phyloP scores from a whole-genome alignment of 2,113 vertebrate genomes.

The Zapus hudsonius region DNA sequence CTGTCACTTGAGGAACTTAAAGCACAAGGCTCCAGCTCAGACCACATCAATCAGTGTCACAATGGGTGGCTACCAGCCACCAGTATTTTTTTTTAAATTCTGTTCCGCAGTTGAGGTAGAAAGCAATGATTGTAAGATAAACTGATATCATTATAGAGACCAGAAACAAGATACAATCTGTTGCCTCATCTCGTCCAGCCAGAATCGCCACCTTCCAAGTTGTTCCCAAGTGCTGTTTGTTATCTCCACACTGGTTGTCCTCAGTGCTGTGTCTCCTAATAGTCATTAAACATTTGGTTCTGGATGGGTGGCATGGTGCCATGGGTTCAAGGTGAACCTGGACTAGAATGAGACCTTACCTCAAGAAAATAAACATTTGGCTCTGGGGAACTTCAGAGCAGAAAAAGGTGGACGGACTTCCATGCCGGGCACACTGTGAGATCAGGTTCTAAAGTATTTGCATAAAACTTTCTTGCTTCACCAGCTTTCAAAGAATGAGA shows the following conservation, averaged over 20 bases:
- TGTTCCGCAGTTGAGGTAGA: neutral
- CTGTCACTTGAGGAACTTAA: neutral
- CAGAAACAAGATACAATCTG: neutral
- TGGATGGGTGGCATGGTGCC: too few species aligned
- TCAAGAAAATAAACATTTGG: neutral
- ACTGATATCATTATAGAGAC: neutral
- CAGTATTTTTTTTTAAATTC: neutral
- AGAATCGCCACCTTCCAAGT: neutral
- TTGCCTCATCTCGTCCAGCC: neutral
- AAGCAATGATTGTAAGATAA: neutral
- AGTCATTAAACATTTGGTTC: neutral
- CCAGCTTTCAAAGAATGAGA: neutral
- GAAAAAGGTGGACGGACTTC: neutral
- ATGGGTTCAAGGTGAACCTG: too few species aligned
- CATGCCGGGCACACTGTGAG: neutral
- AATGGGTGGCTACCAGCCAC: neutral
- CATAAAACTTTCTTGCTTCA: neutral
- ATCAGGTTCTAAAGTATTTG: neutral
- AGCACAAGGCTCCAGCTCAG: neutral
- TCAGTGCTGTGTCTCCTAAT: neutral
- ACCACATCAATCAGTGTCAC: neutral
- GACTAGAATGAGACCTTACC: too few species aligned
- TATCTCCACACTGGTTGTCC: accelerated
- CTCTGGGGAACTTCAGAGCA: neutral
- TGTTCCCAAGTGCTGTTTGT: neutral